Evolutionary conservation across 2,888 invertebrate species (phyloP).

Genomic region (Invenusta paracnida): DNA sequence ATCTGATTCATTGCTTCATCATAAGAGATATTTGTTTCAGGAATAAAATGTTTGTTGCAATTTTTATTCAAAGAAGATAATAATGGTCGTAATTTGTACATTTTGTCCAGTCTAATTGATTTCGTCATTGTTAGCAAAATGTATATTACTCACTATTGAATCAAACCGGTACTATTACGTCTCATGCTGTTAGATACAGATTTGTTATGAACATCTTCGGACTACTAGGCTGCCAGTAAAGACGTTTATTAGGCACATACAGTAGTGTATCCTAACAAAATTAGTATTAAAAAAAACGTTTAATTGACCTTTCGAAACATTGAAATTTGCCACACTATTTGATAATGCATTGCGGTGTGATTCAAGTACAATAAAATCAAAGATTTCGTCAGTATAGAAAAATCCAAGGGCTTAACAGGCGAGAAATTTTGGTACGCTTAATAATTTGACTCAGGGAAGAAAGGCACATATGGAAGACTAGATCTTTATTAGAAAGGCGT

Average conservation of each 20-base stretch:
- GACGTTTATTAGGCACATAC: not conserved
- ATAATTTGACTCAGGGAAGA: not conserved
- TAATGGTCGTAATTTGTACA: constrained; percentile 1
- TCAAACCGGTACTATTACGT: constrained; percentile 2
- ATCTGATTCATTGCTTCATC: constrained; percentile 29
- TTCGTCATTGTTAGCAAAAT: constrained; percentile 3
- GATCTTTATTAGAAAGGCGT: too few relatives aligned
- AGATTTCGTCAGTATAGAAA: not conserved
- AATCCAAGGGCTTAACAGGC: not conserved
- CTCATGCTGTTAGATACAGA: not conserved
- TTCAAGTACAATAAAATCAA: not conserved
- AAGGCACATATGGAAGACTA: not conserved
- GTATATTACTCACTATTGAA: constrained; percentile 18
- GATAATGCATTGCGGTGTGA: not conserved
- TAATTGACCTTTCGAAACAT: not conserved
- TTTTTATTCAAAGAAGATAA: constrained; percentile 8
- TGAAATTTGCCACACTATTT: not conserved
- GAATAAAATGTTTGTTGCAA: constrained; percentile 5
- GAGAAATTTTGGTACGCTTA: not conserved
- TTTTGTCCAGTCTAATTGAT: constrained; percentile 22
- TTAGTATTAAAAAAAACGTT: not conserved
- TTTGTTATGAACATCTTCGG: constrained; percentile 11
- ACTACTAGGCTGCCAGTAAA: constrained; percentile 17
- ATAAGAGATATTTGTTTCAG: not conserved
- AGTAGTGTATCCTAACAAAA: not conserved